Base-by-base conservation (phyloP, 1,140 invertebrate genomes). In the Scylla paramamosain region DNA sequence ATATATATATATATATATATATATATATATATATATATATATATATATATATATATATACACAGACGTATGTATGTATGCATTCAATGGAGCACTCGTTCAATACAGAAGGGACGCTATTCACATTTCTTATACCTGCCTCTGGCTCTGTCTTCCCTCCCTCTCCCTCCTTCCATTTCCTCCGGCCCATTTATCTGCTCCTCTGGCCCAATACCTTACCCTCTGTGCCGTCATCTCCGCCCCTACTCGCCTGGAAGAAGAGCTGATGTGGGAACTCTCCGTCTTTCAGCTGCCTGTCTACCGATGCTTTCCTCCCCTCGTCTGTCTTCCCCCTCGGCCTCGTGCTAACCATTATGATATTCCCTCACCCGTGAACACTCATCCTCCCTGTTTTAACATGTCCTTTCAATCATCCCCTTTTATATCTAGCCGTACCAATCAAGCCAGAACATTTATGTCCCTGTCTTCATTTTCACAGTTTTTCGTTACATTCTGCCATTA, bases 1-100 rank as follows among this genome's bases (percentile, higher is more conserved):
- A 92, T 92, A 92, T 92, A 92, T 83, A 92, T 83, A 92, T 39
- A 92, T 92, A 92, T 92, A 92, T 92, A 92, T 92, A 92, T 92
- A 83, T 82, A 92, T 92, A 83, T 77, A 83, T 92, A 92, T 92
- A 92, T 77, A 92, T 92, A 92, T 92, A 92, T 32, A 92, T 77
- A 92, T 92, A 92, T 77, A 92, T 92, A 92, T 92, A 92, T 29
- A 92, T 77, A 92, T 92, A 92, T 92, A 92, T 77, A 92, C 77
- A 88, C 29, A 32, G 45, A 88, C 32, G 29, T 88, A 88, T 88
- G 32, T 88, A 88, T 88, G 29, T 88, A 88, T 88, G 29, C 32
- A 88, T 88, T 39, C 39, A 39, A 45, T 20, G 25, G 0, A 88
- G 25, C 29, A 88, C 2, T n/a, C 67, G n/a, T n/a, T n/a, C 67